Evolutionary conservation across 2,888 invertebrate genomes (phyloP), one percentile per base, ranked within the genome.

Genomic region (Rhagonycha lutea): DNA sequence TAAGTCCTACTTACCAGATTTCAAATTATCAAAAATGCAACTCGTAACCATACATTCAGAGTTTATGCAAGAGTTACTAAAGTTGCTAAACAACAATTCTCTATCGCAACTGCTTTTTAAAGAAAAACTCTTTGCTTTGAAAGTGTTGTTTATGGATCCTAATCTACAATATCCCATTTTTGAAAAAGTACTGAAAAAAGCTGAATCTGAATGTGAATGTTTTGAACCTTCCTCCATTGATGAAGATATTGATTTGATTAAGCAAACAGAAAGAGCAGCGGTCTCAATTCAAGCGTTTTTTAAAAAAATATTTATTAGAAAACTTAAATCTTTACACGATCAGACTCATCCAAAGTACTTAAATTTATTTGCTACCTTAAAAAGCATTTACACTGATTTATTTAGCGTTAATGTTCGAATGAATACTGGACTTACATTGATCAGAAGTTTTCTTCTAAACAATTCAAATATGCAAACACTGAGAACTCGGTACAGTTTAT

Each of bases 231-330:
- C 18, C 5, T 11, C 0, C 12, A 61, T 26, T 62, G 71, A 74
- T 0, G 80, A 81, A 12, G 83, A 85, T 60, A 77, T 82, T 24
- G 78, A 80, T 4, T 79, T 80, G 63, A 73, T 81, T 0, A 83
- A 84, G 72, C 67, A 75, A 14, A 78, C 80, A 79, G 80, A 86
- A 76, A 74, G 78, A n/a, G 81, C 84, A 0, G 83, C 85, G 14
- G 79, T 82, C 8, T 82, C 75, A 76, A 81, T 87, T 8, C 86
- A 87, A 74, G 80, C 86, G 0, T 82, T 83, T 69, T 86, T 86
- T 70, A 83, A 82, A 79, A 81, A 81, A 65, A 71, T 83, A 12
- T 84, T 82, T 73, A 80, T 84, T 4, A 78, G 82, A 76, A 80
- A 80, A 70, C 61, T 85, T 18, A 76, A 81, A 73, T 78, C 71